Percentiles rank a stretch among this genome's conserved stretches.
Conservation (phyloP, 2,113 vertebrate species). For the Sturnira hondurensis region DNA sequence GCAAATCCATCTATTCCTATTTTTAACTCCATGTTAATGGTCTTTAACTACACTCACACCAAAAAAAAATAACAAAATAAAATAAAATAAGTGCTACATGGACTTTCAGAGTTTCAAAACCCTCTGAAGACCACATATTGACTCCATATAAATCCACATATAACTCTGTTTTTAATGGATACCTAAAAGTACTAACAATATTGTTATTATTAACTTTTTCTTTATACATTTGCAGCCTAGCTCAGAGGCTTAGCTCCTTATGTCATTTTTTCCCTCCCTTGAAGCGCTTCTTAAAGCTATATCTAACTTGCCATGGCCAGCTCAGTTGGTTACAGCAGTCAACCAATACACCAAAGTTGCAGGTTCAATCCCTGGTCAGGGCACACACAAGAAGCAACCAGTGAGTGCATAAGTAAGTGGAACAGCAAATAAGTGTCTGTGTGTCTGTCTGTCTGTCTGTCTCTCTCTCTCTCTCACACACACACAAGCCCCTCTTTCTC, state of each 20-base stretch:
- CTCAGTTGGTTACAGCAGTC: no score
- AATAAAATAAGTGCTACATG: not conserved
- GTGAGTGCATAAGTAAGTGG: no score
- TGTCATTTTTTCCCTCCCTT: not conserved
- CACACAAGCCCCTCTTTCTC: no score
- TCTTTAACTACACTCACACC: not conserved
- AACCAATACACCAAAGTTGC: no score
- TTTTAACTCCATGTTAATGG: not conserved
- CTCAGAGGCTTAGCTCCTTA: not conserved
- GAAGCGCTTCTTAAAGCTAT: not conserved
- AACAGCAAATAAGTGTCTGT: no score
- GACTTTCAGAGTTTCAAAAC: not conserved
- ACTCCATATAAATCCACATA: not conserved
- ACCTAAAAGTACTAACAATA: not conserved
- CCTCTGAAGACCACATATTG: not conserved
- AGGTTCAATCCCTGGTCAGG: no score
- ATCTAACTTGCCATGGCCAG: not conserved
- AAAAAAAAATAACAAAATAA: no score
- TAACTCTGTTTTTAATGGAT: not conserved
- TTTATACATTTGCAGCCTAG: constrained; percentile 3
- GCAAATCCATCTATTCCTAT: not conserved
- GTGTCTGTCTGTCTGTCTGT: no score
- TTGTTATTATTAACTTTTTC: not conserved
- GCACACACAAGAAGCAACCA: no score
- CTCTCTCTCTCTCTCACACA: no score